Conservation (phyloP, 2,797 vertebrate genomes). For the Xyrichtys novacula region DNA sequence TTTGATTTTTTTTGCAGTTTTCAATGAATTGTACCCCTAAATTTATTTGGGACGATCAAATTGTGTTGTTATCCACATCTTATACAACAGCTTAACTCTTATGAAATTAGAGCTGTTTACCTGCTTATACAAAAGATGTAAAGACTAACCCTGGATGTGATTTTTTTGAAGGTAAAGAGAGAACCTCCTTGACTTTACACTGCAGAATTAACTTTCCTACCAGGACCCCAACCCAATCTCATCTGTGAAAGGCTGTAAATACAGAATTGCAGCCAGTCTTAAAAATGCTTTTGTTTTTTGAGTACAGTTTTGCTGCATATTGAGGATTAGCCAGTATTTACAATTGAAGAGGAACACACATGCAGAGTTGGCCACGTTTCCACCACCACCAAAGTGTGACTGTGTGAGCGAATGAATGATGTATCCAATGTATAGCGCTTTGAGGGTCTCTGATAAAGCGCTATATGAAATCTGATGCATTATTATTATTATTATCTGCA, state of each 20-base stretch:
- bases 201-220: slow-evolving; percentile 48
- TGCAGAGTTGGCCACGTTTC: no score
- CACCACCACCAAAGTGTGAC: no score
- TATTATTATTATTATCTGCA: no score
- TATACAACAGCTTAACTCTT: no score
- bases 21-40: no score
- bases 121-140: neutral
- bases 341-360: slow-evolving; percentile 1
- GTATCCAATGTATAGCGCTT: no score
- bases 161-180: slow-evolving; percentile 41
- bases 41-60: no score
- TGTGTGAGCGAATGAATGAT: no score
- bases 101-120: neutral
- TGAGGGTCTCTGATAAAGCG: no score
- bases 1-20: no score
- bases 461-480: no score
- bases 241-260: slow-evolving; percentile 55
- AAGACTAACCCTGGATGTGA: slow-evolving; percentile 14
- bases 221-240: slow-evolving; percentile 37
- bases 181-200: slow-evolving; percentile 6
- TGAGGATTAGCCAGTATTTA: slow-evolving; percentile 55
- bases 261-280: slow-evolving; percentile 42
- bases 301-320: slow-evolving; percentile 50
- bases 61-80: no score
- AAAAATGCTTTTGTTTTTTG: slow-evolving; percentile 51